Conservation (phyloP, 2,797 vertebrate species). For the Coluber constrictor region DNA sequence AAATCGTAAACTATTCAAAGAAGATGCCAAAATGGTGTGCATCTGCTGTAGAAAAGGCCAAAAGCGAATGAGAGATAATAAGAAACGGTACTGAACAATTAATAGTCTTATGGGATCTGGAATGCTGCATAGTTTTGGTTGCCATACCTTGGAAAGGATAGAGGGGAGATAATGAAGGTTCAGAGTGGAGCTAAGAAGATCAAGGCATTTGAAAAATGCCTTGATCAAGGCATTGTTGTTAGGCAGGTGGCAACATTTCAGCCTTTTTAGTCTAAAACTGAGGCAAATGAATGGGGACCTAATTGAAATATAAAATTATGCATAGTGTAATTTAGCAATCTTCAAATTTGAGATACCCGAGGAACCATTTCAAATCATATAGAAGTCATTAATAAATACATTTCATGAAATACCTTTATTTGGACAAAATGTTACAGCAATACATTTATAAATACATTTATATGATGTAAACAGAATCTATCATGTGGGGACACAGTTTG, state of each 20-base stretch:
- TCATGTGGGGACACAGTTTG: neutral
- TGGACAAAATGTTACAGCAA: neutral
- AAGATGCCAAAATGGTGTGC: neutral
- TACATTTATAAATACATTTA: neutral
- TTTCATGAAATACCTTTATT: neutral
- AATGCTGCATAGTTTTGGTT: no score
- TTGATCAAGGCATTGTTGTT: neutral
- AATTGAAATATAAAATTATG: neutral
- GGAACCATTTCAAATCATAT: neutral
- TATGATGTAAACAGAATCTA: neutral
- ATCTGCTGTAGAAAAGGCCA: neutral
- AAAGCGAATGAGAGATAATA: no score
- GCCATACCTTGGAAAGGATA: neutral
- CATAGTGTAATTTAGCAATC: neutral
- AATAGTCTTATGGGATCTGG: no score
- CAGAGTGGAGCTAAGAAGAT: neutral
- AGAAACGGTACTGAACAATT: no score
- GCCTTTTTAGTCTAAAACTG: neutral
- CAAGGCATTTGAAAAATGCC: neutral
- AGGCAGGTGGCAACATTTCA: neutral
- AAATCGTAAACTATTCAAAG: neutral
- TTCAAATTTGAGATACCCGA: neutral
- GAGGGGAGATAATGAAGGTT: neutral
- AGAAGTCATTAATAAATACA: neutral
- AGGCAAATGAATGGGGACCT: neutral